Evolutionary conservation across 2,113 vertebrate species (phyloP).

Genomic region (Gobio gobio): DNA sequence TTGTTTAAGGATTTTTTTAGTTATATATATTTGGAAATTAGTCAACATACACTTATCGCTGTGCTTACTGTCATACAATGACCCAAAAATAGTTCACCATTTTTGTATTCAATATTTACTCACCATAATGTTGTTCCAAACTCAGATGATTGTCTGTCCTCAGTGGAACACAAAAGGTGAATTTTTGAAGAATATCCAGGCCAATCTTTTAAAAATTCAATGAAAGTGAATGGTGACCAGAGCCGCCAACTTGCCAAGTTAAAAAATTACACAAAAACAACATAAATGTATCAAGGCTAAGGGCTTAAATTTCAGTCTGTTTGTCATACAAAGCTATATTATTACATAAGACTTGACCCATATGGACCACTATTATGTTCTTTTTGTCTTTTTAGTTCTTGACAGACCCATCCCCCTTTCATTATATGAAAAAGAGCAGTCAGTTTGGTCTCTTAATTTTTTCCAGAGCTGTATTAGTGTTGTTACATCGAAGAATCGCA

Average conservation of each 20-base stretch:
- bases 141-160: background rate
- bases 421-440: background rate
- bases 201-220: background rate
- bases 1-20: background rate
- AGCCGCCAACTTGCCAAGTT: background rate
- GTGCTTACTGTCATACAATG: background rate
- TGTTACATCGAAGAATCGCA: no score
- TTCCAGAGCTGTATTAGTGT: no score
- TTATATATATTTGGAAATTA: background rate
- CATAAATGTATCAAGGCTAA: background rate
- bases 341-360: background rate
- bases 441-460: no score
- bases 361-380: background rate
- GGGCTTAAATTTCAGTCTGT: background rate
- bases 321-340: background rate
- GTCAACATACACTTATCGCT: background rate
- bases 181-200: background rate
- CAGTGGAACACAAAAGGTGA: background rate
- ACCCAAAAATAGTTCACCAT: background rate
- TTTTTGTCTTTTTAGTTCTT: background rate
- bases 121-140: background rate
- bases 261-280: background rate
- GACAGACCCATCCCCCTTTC: background rate
- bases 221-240: background rate
- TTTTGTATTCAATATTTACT: background rate